phyloP scores from a whole-genome alignment of 1,140 invertebrate genomes.

The Laupala kohalensis region DNA sequence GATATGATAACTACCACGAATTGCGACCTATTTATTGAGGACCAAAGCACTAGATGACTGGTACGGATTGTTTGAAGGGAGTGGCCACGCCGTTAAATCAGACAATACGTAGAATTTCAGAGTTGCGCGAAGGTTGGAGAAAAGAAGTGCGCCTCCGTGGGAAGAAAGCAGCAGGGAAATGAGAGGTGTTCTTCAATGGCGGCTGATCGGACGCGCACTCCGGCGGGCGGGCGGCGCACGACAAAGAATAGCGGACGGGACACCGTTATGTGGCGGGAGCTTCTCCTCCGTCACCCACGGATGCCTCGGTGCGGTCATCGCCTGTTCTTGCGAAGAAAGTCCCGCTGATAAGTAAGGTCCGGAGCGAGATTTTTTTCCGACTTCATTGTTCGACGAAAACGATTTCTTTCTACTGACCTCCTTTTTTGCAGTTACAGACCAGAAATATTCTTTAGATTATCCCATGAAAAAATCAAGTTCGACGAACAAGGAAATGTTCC shows the following conservation, averaged over 20 bases:
- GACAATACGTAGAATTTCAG: too few relatives aligned
- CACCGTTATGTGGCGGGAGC: not conserved
- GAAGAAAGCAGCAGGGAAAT: too few relatives aligned
- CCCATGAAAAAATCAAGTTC: not conserved
- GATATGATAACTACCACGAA: too few relatives aligned
- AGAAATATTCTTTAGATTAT: not conserved
- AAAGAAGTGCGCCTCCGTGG: too few relatives aligned
- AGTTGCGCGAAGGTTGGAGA: too few relatives aligned
- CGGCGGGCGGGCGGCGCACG: too few relatives aligned
- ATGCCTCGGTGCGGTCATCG: not conserved
- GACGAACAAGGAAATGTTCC: not conserved
- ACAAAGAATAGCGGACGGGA: not conserved
- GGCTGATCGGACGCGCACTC: too few relatives aligned
- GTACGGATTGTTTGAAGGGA: too few relatives aligned
- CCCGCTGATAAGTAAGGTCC: not conserved
- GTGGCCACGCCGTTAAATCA: too few relatives aligned
- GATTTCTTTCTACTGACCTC: not conserved
- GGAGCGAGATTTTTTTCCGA: not conserved
- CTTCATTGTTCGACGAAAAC: not conserved
- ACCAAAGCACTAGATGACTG: too few relatives aligned
- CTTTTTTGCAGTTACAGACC: not conserved
- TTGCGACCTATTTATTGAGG: too few relatives aligned
- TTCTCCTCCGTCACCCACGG: not conserved
- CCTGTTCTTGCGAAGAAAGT: not conserved
- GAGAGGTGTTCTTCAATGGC: too few relatives aligned